Base-by-base conservation (phyloP, 2,888 invertebrate genomes). In the Troides helena region DNA sequence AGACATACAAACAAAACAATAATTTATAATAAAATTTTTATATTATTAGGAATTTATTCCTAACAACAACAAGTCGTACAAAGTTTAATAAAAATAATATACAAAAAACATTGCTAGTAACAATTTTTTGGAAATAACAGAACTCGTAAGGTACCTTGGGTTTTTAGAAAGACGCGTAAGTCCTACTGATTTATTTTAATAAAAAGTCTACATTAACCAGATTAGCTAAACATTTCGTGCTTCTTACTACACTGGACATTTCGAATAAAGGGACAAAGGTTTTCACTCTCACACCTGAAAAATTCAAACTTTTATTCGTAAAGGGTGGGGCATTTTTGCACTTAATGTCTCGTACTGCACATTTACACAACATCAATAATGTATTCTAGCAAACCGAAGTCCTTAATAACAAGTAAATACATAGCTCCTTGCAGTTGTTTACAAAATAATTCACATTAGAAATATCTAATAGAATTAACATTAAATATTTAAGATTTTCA, bases 371-470 rank as follows among this genome's bases (percentile, higher is more conserved):
- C 81, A 85, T 84, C 85, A 85, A 85, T 80, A 85, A 84, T 81
- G 76, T 85, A 88, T 85, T 88, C 90, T 89, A 89, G 86, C 85
- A 89, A 88, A 86, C 84, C 85, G 84, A 86, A 88, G 86, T 88
- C 85, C 83, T 85, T 84, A 84, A 79, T 78, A 79, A 83, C 79
- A 81, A 84, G 81, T 82, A 84, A 81, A 84, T 82, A 84, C 76
- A 58, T 63, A 50, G 78, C 81, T 75, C 74, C 71, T 73, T 75
- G 80, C 75, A 72, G 77, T 75, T 78, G 77, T 80, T 78, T 71
- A 74, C 69, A 71, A 68, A 71, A 61, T 71, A 64, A 71, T 69
- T 60, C 68, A 73, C 78, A 80, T 79, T 79, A 82, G 78, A 80
- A 78, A 78, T 76, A 77, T 72, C 74, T 78, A 80, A 80, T 75